Base-by-base conservation (phyloP, 2,888 invertebrate species). In the Agrenia bidenticulata region DNA sequence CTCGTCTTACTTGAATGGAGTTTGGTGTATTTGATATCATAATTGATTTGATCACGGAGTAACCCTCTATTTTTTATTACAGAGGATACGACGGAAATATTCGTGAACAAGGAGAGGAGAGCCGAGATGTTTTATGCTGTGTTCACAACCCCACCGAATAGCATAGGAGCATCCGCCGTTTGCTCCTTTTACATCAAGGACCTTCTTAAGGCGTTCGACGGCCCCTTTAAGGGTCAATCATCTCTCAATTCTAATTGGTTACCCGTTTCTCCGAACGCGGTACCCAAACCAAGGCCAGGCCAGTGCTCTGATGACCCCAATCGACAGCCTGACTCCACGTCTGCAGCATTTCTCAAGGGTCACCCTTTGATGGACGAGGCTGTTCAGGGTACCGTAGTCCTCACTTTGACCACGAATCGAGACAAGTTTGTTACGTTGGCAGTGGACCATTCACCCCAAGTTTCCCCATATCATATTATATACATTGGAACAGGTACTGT, bases 301-400 rank as follows among this genome's bases (percentile, higher is more conserved):
- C 86, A 89, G 77, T 96, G 96, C 80, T 92, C 91, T 13, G 89
- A 89, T 78, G 93, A 96, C 80, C 94, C 94, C 61, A 84, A 92
- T 74, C 89, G 89, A 11, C 84, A 95, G 62, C 89, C 92, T 1
- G 93, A 92, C 79, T 86, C 87, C 60, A 88, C 64, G 57, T 66
- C 90, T 45, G 89, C 95, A 2, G 94, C 94, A 81, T 99, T 98
- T 80, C 89, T 95, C 76, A 94, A 94, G 81, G 89, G 90, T 24
- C 96, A 99, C 83, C 89, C 96, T 0, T 83, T 99, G 50, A 96
- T 99, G 95, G 93, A 98, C 80, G 88, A 87, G 77, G 88, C 94
- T 15, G 93, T 98, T 15, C 89, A 91, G 15, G 86, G 95, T 2
- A 87, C 89, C 78, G 88, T 92, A 77, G 87, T 89, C 84, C 87